phyloP scores from a whole-genome alignment of 2,797 vertebrate species.

The Lagodon rhomboides region DNA sequence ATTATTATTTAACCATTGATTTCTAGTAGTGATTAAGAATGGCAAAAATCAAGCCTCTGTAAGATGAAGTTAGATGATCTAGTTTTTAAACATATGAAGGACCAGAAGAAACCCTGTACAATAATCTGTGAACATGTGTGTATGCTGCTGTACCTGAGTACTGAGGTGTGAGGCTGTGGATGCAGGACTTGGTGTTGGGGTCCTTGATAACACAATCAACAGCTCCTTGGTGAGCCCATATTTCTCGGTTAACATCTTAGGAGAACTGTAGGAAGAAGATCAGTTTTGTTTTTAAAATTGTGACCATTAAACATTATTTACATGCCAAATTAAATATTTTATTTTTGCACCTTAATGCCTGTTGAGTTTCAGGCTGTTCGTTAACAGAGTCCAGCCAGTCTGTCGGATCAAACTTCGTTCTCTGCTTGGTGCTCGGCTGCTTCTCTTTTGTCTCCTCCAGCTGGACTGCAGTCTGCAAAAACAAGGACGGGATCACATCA shows the following conservation, averaged over 20 bases:
- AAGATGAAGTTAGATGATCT: neutral
- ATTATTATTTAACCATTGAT: neutral
- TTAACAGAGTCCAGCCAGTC: constrained; percentile 64
- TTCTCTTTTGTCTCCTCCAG: neutral
- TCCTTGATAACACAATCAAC: constrained; percentile 59
- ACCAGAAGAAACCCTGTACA: neutral
- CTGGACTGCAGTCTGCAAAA: constrained; percentile 36
- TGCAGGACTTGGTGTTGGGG: constrained; percentile 16
- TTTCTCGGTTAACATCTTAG: constrained; percentile 28
- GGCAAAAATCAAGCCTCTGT: neutral
- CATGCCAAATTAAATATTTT: neutral
- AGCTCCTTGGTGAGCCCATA: constrained; percentile 58
- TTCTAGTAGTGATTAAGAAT: neutral
- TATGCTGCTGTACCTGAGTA: constrained; percentile 50
- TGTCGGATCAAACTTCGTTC: constrained; percentile 58
- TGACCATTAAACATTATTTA: no score
- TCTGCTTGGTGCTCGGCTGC: constrained; percentile 20
- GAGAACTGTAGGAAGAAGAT: constrained; percentile 52
- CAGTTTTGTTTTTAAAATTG: neutral
- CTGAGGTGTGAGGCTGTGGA: neutral
- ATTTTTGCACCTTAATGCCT: constrained; percentile 47
- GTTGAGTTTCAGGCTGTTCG: constrained; percentile 36
- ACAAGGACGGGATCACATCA: neutral
- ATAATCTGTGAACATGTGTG: neutral
- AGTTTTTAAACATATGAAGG: neutral